These are phyloP conservation scores for Isoperla grammatica DNA, from an alignment of 2,888 invertebrate genomes.

Conservation along the genomic window DNA sequence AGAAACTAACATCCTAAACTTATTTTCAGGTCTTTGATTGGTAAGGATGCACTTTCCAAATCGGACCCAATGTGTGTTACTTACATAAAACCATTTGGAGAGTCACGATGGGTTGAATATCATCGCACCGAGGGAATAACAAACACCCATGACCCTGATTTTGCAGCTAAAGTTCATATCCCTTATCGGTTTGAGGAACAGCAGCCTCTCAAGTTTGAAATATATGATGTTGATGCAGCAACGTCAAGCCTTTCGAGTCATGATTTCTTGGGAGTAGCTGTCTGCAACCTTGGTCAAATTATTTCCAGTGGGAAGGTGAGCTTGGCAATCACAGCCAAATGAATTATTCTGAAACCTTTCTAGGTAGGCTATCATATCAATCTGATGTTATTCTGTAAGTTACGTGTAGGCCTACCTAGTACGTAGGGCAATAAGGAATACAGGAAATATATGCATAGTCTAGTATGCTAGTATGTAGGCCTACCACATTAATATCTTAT, in stretches of 20 bases:
- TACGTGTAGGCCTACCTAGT: no score
- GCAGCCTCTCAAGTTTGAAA: constrained; percentile 49
- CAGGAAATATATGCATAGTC: no score
- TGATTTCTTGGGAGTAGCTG: constrained; percentile 49
- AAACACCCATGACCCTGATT: constrained; percentile 47
- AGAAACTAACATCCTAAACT: no score
- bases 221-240: constrained; percentile 43
- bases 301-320: constrained; percentile 33
- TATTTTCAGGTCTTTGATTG: constrained; percentile 42
- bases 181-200: constrained; percentile 54
- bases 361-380: no score
- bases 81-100: constrained; percentile 41
- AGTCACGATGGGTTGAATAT: constrained; percentile 41
- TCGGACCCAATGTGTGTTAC: constrained; percentile 51
- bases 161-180: constrained; percentile 49
- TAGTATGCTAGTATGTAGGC: no score
- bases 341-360: no score
- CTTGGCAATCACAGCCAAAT: no score
- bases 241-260: constrained; percentile 39
- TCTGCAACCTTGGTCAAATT: constrained; percentile 50
- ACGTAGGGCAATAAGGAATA: no score
- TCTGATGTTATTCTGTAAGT: no score
- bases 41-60: constrained; percentile 49
- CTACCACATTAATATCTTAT: constrained; percentile 1
- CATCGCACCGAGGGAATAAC: constrained; percentile 45